A percentile compares a stretch with the other conserved stretches of the same genome.
Evolutionary conservation across 1,140 invertebrate genomes (phyloP).

Genomic region (Epicauta chinensis): DNA sequence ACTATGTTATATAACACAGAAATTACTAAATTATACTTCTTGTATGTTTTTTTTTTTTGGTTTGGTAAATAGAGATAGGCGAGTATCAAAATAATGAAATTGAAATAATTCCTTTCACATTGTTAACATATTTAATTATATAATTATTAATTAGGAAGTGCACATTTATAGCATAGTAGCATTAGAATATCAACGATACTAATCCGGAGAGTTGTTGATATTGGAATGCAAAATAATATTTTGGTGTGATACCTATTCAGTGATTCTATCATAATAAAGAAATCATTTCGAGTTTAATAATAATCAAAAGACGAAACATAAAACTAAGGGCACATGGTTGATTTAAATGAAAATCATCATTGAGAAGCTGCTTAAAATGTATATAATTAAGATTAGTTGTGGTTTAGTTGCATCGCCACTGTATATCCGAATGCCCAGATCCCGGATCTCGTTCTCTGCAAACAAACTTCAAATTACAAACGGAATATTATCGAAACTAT

Average conservation of each 20-base stretch:
- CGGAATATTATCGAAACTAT: neutral
- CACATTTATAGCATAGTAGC: conserved; percentile 18
- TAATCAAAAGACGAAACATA: neutral
- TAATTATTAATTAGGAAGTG: conserved; percentile 15
- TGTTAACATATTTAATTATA: too few species aligned
- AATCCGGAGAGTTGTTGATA: conserved; percentile 5
- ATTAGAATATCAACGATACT: conserved; percentile 12
- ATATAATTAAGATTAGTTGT: neutral
- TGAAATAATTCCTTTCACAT: neutral
- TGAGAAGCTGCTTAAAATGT: conserved; percentile 10
- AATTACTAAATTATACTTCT: conserved; percentile 6
- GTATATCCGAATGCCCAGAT: conserved; percentile 27
- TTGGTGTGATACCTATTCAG: conserved; percentile 31
- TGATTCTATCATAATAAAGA: conserved; percentile 23
- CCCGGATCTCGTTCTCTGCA: conserved; percentile 28
- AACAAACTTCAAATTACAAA: conserved; percentile 5
- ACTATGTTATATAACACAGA: conserved; percentile 20
- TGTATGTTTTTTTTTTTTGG: conserved; percentile 11
- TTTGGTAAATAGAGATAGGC: conserved; percentile 3
- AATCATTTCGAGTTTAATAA: conserved; percentile 5
- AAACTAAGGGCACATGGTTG: conserved; percentile 2
- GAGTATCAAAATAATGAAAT: conserved; percentile 8
- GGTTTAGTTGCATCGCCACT: neutral
- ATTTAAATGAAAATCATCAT: conserved; percentile 11
- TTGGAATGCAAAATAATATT: conserved; percentile 12